Evolutionary conservation across 2,888 invertebrate species (phyloP), one percentile per base, ranked within the genome.

Genomic region (Hymenopus coronatus): DNA sequence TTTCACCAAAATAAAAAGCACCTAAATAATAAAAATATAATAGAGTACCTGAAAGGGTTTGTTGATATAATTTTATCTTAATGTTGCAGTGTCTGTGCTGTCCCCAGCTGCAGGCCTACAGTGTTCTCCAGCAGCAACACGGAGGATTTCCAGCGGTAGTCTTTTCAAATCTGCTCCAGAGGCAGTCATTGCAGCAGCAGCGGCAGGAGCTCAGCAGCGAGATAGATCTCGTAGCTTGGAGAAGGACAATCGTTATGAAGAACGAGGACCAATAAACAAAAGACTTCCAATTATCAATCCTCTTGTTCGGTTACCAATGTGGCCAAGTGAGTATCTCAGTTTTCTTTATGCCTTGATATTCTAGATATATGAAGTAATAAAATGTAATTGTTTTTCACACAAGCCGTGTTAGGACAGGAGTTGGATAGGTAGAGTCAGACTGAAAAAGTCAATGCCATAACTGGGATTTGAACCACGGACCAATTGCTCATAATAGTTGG

Each of bases 131-230:
- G 97, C 97, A 89, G 97, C 98, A 15, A 97, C 98, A 12, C 95
- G 98, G 90, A 94, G 98, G 91, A 98, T 98, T 92, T 98, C 98
- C 91, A 98, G 98, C 93, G 98, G 98, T 90, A 98, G 98, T 92
- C 96, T 98, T 91, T 95, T 98, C 92, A 98, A 97, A 92, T 96
- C 96, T 6, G 90, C 92, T 83, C 92, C 95, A 95, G 84, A 94
- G 95, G 28, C 94, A 95, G 1, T 94, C 92, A 1, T 92, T 7
- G 91, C 92, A 12, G 87, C 88, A 14, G 90, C 89, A 84, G 40
- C 40, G 6, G 40, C 40, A 27, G 81, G 20, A 81, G 87, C 87
- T 82, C 28, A 83, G 83, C 84, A 93, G 92, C 89, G 91, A 93
- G 87, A 90, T 92, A 12, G 95, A 95, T 46, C 94, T 94, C 0